Evolutionary conservation across 1,140 invertebrate species (phyloP), one percentile per base, ranked within the genome.

Genomic region (Samia ricini): DNA sequence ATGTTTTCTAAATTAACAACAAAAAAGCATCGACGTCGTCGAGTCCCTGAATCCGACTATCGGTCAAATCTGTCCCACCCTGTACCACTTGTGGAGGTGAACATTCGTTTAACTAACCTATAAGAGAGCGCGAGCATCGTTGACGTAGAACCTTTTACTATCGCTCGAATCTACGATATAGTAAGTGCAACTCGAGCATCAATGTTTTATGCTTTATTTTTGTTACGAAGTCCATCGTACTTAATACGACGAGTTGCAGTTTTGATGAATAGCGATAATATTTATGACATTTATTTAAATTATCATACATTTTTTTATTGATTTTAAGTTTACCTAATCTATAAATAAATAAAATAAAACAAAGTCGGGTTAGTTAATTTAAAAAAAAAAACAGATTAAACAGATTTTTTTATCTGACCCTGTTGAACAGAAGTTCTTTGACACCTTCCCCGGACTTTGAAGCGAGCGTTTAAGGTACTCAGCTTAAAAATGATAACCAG

Each of bases 41-140:
- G 33, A 56, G 55, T 62, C 60, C 29, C 56, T 57, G 62, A 61
- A 63, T 60, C 50, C 50, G 33, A 55, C 66, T 79, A 79, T 77
- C 74, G 69, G 76, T 81, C 69, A 77, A 59, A 81, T 81, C 78
- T 73, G 72, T 76, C 61, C 74, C 66, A 72, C 61, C 70, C 42
- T 48, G 69, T 76, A 68, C 72, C 70, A 72, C 63, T 61, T 56
- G 62, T 64, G 60, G 56, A 68, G 78, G 69, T 81, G 72, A 81
- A 81, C 63, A 77, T 19, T 63, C 76, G 65, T 65, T 71, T 79
- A 73, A 77, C 69, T 72, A 65, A 78, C 72, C 71, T 71, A 74
- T 61, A 70, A 59, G 36, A 10, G 67, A 58, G 54, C 26, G 63
- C 26, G 63, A 59, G 29, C 52, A 64, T 42, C 63, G 57, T 68